Conservation (phyloP, 2,888 invertebrate species). For the Hofmannophila pseudospretella region DNA sequence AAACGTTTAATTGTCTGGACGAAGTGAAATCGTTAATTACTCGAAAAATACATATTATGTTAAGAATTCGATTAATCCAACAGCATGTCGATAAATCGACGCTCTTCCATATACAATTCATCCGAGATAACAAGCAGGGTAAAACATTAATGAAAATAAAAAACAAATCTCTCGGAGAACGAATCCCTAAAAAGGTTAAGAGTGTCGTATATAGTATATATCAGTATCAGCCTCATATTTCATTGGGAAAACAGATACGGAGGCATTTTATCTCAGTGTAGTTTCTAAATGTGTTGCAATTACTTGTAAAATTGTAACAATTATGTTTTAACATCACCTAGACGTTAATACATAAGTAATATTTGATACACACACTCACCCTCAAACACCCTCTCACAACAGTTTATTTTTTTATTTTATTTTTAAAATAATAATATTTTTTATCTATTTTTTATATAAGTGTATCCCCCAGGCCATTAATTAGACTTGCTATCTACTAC, state of each 20-base stretch:
- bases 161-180: constrained; percentile 25
- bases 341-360: too few species aligned
- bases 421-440: too few species aligned
- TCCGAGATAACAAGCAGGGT: constrained; percentile 26
- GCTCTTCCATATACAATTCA: constrained; percentile 30
- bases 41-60: constrained; percentile 31
- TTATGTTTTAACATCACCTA: too few species aligned
- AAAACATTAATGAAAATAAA: constrained; percentile 11
- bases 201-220: constrained; percentile 18
- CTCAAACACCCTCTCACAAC: too few species aligned
- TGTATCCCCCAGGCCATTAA: too few species aligned
- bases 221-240: constrained; percentile 40
- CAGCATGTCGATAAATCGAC: constrained; percentile 29
- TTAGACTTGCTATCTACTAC: too few species aligned
- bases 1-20: constrained; percentile 47
- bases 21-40: constrained; percentile 49
- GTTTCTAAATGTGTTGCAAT: constrained; percentile 28
- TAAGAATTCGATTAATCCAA: constrained; percentile 33
- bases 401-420: too few species aligned
- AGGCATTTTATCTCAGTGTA: constrained; percentile 22
- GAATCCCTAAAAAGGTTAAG: constrained; percentile 40
- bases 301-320: constrained; percentile 23
- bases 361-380: too few species aligned
- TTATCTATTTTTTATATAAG: too few species aligned
- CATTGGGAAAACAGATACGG: constrained; percentile 36